Conservation (phyloP, 1,140 invertebrate species). For the Centruroides vittatus region DNA sequence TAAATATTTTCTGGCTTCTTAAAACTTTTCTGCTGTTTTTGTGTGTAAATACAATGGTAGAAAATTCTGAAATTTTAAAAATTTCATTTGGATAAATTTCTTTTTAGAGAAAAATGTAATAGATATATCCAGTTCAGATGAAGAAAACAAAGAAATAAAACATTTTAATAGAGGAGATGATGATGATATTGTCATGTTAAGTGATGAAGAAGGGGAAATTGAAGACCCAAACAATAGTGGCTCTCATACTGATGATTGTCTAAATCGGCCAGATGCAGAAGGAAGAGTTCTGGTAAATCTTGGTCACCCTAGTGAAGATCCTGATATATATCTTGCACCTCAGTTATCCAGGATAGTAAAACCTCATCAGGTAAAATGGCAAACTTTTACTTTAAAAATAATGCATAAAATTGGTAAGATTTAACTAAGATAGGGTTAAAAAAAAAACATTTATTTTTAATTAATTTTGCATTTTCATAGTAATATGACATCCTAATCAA, state of each 20-base stretch:
- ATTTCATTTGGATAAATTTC: no score
- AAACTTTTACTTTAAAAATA: background rate
- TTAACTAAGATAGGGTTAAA: no score
- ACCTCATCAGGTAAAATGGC: constrained; percentile 60
- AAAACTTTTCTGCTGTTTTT: no score
- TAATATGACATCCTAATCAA: no score
- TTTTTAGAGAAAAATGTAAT: constrained; percentile 20
- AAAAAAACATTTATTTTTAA: no score
- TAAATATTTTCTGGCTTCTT: no score
- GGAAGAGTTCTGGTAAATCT: constrained; percentile 89
- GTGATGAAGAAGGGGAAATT: constrained; percentile 47
- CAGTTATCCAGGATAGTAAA: constrained; percentile 87
- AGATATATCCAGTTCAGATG: constrained; percentile 30
- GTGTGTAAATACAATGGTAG: no score
- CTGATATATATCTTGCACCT: constrained; percentile 82
- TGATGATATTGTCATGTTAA: constrained; percentile 18
- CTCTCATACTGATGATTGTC: constrained; percentile 40
- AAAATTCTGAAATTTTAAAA: no score
- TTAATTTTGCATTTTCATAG: no score
- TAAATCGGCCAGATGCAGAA: constrained; percentile 79
- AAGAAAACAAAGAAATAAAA: constrained; percentile 3
- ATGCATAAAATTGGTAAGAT: background rate
- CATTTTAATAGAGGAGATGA: constrained; percentile 2
- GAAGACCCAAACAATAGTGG: constrained; percentile 43
- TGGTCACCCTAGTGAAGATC: constrained; percentile 82